These are phyloP conservation scores for Eubucco bourcierii DNA, from an alignment of 2,113 vertebrate genomes.

Conservation along the genomic window DNA sequence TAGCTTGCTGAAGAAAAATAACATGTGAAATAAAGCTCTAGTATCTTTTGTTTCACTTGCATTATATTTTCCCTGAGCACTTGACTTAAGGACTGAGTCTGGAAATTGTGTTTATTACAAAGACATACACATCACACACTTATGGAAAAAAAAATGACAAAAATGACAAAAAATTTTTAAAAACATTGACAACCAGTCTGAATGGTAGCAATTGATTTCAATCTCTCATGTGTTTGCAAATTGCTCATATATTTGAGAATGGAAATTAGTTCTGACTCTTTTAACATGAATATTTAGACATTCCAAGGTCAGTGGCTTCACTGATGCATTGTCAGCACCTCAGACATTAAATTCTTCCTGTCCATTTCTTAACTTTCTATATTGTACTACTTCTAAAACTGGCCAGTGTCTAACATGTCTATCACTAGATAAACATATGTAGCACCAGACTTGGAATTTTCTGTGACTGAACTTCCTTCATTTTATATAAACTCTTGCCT, in stretches of 20 bases:
- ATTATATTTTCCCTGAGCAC: background rate
- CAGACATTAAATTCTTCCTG: background rate
- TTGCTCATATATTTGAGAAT: background rate
- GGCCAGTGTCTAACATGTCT: background rate
- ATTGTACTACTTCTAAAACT: background rate
- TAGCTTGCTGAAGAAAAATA: background rate
- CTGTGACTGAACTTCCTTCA: background rate
- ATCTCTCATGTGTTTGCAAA: background rate
- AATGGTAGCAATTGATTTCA: slow-evolving; percentile 8
- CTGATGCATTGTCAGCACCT: background rate
- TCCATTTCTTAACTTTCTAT: background rate
- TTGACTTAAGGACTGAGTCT: background rate
- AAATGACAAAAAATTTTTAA: background rate
- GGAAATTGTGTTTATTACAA: background rate
- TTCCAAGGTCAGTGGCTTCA: background rate
- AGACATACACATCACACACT: background rate
- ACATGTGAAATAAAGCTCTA: background rate
- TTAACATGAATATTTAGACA: background rate
- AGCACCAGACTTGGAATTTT: background rate
- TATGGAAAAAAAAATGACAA: background rate
- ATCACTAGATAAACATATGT: background rate
- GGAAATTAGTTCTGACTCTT: slow-evolving; percentile 7
- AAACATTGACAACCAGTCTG: background rate
- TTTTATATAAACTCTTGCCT: background rate
- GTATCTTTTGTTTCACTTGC: background rate